These are phyloP conservation scores for Salmo trutta DNA, from an alignment of 2,797 vertebrate species.

Conservation along the genomic window DNA sequence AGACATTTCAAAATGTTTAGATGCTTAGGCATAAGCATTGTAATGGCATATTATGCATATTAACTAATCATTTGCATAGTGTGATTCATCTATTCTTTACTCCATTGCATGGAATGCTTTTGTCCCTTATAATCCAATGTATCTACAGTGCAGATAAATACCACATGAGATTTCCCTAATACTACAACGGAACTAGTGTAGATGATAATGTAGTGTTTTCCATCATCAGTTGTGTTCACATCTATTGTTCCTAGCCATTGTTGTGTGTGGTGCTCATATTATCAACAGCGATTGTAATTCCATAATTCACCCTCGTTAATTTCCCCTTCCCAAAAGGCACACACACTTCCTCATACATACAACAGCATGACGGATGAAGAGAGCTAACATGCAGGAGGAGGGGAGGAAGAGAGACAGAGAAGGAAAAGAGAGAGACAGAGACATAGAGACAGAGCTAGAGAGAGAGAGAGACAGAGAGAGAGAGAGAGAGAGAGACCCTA, in stretches of 20 bases:
- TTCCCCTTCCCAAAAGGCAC: conserved; percentile 44
- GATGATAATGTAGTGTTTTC: conserved; percentile 18
- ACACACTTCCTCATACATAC: conserved; percentile 29
- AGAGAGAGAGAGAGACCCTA: conserved; percentile 37
- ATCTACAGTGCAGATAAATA: not conserved
- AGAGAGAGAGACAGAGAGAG: conserved; percentile 25
- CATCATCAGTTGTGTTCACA: not conserved
- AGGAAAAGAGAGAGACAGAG: not conserved
- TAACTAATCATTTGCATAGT: not conserved
- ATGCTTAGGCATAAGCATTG: not conserved
- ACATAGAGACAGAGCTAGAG: not conserved
- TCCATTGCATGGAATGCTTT: not conserved
- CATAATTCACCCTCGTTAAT: conserved; percentile 31
- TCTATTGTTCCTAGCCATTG: conserved; percentile 32
- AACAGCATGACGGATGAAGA: conserved; percentile 65
- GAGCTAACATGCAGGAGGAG: conserved; percentile 55
- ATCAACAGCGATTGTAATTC: conserved; percentile 21
- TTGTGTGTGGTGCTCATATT: conserved; percentile 20
- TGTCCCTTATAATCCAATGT: not conserved
- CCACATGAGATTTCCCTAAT: conserved; percentile 11
- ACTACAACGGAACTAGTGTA: not conserved
- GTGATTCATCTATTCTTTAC: not conserved
- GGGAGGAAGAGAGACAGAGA: conserved; percentile 50
- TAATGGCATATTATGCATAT: conserved; percentile 6
- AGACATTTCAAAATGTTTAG: not conserved